phyloP scores from a whole-genome alignment of 2,113 vertebrate genomes.

The Peromyscus californicus region DNA sequence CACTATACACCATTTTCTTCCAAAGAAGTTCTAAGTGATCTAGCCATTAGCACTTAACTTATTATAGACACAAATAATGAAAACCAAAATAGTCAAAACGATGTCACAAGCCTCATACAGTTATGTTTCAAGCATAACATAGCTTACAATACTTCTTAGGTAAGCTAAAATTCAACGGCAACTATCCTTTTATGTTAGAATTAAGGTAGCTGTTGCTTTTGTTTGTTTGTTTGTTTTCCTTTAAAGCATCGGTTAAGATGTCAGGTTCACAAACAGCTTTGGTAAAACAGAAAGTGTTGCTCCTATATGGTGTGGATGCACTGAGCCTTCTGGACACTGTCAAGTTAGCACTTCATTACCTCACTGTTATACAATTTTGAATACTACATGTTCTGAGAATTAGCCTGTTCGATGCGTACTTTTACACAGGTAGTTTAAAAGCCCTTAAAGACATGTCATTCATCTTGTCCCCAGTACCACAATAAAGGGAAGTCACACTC shows the following conservation, averaged over 20 bases:
- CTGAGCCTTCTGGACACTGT: background rate
- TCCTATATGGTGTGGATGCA: background rate
- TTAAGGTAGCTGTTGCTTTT: background rate
- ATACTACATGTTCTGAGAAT: background rate
- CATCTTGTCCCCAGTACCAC: background rate
- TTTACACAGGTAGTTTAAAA: background rate
- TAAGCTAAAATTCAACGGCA: background rate
- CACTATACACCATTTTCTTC: background rate
- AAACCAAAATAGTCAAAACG: background rate
- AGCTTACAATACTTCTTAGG: background rate
- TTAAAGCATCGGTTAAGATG: background rate
- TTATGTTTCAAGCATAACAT: slow-evolving; percentile 1
- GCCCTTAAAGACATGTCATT: no score
- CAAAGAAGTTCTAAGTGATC: background rate
- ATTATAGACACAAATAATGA: background rate
- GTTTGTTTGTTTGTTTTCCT: background rate
- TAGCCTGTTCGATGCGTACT: background rate
- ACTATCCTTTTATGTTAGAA: background rate
- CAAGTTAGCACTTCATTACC: background rate
- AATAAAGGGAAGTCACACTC: background rate
- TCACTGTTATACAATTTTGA: background rate
- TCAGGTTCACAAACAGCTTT: background rate
- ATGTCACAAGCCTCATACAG: background rate
- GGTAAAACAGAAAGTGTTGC: background rate
- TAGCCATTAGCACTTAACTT: background rate